A percentile compares a stretch with the other conserved stretches of the same genome.
phyloP scores from a whole-genome alignment of 2,797 vertebrate genomes.

The Gymnothorax javanicus region DNA sequence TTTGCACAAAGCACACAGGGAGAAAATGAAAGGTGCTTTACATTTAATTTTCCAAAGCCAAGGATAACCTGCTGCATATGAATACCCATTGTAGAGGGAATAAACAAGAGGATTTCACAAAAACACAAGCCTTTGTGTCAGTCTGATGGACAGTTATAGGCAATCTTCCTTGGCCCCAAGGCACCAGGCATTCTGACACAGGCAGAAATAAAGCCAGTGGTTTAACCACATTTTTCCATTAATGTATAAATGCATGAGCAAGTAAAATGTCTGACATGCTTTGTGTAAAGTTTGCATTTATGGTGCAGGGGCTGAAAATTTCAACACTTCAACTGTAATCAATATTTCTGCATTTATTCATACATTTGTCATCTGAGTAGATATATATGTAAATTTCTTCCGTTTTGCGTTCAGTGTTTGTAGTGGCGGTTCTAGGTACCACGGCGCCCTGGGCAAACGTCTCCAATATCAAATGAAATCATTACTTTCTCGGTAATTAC shows the following conservation, averaged over 20 bases:
- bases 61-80: background rate
- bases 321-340: background rate
- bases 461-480: too few species aligned
- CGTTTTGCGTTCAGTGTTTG: too few species aligned
- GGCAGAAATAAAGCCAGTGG: background rate
- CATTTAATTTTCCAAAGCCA: background rate
- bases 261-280: background rate
- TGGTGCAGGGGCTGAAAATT: background rate
- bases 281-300: background rate
- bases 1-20: background rate
- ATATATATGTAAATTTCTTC: too few species aligned
- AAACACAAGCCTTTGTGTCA: slow-evolving; percentile 6
- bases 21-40: background rate
- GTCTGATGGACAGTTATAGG: background rate
- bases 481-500: too few species aligned
- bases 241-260: background rate
- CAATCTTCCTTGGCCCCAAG: background rate
- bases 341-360: background rate
- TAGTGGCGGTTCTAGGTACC: too few species aligned
- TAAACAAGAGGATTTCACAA: background rate
- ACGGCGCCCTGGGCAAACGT: too few species aligned
- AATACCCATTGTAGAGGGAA: background rate
- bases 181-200: background rate
- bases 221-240: background rate
- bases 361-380: background rate